These are phyloP conservation scores for Loris lydekkerianus DNA, from an alignment of 2,797 vertebrate species.

Conservation along the genomic window DNA sequence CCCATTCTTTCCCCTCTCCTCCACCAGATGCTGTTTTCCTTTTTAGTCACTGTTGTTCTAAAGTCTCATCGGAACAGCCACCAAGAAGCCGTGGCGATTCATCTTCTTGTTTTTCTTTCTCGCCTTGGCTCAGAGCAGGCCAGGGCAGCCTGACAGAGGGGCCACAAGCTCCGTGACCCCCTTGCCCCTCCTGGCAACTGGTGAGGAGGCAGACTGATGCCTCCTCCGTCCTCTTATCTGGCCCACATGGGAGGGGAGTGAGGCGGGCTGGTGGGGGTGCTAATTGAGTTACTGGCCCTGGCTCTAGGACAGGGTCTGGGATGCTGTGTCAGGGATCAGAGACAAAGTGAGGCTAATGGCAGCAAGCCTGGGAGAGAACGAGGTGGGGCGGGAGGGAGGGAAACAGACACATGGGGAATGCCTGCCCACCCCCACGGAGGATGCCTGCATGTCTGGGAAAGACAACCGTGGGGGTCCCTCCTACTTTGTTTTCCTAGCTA, in stretches of 20 bases:
- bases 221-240: constrained; percentile 83
- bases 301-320: constrained; percentile 69
- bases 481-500: constrained; percentile 50
- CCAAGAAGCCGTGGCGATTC: constrained; percentile 86
- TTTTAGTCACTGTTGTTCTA: constrained; percentile 83
- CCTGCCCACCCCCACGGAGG: neutral
- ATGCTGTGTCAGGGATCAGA: constrained; percentile 64
- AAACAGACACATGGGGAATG: neutral
- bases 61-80: constrained; percentile 77
- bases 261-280: neutral
- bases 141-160: constrained; percentile 87
- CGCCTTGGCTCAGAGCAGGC: constrained; percentile 84
- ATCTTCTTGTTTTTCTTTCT: constrained; percentile 89
- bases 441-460: neutral
- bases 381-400: neutral
- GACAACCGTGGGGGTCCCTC: neutral
- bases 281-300: constrained; percentile 87
- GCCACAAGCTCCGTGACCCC: constrained; percentile 82
- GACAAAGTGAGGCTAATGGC: constrained; percentile 65
- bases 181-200: constrained; percentile 81
- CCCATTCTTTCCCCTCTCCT: neutral
- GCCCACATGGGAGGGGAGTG: constrained; percentile 65
- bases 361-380: neutral
- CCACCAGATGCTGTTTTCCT: constrained; percentile 85
- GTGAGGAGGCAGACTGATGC: constrained; percentile 84